phyloP scores from a whole-genome alignment of 2,797 vertebrate species.

The Poecilia wingei region DNA sequence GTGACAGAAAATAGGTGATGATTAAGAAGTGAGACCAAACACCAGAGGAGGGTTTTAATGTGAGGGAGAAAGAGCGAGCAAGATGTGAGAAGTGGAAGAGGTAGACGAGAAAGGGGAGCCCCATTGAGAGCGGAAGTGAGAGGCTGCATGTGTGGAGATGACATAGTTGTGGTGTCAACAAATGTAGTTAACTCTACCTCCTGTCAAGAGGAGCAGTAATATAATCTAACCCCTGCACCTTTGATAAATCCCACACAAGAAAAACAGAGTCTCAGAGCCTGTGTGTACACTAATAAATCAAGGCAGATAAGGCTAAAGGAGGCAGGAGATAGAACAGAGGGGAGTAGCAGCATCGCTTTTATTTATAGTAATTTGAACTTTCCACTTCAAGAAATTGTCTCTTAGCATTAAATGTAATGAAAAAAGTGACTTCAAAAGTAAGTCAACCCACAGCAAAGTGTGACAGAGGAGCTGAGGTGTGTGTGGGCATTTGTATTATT shows the following conservation, averaged over 20 bases:
- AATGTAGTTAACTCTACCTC: conserved; percentile 31
- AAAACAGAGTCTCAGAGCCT: conserved; percentile 17
- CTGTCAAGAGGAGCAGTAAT: conserved; percentile 31
- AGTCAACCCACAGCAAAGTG: conserved; percentile 11
- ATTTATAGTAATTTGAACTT: conserved; percentile 52
- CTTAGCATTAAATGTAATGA: conserved; percentile 2
- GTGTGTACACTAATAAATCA: conserved; percentile 39
- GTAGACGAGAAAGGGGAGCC: conserved; percentile 14
- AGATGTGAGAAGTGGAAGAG: conserved; percentile 7
- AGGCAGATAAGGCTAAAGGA: conserved; percentile 11
- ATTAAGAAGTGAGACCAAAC: conserved; percentile 34
- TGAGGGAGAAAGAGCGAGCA: background rate
- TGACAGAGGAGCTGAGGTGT: conserved; percentile 33
- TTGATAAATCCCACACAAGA: conserved; percentile 7
- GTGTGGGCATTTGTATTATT: conserved; percentile 36
- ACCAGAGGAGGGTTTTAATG: conserved; percentile 25
- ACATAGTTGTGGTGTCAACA: conserved; percentile 27
- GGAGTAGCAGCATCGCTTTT: conserved; percentile 37
- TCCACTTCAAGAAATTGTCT: conserved; percentile 23
- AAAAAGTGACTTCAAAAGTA: conserved; percentile 39
- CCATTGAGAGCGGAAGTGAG: conserved; percentile 9
- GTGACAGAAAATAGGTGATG: conserved; percentile 30
- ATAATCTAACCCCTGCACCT: conserved; percentile 18
- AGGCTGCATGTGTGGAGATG: conserved; percentile 25
- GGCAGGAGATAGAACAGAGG: conserved; percentile 22